These are phyloP conservation scores for Ochropleura leucogaster DNA, from an alignment of 2,888 invertebrate genomes.

Conservation along the genomic window DNA sequence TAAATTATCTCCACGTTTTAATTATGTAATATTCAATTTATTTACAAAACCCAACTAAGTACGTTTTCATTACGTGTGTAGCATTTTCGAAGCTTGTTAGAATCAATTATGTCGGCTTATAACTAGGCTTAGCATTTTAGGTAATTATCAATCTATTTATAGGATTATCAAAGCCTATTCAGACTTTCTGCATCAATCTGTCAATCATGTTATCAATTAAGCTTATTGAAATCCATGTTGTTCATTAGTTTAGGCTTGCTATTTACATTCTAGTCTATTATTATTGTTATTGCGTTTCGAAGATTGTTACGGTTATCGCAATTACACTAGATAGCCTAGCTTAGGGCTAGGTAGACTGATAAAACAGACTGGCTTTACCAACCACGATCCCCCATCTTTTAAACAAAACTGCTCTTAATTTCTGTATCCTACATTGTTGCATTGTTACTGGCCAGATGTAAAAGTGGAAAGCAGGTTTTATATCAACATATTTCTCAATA, in stretches of 20 bases:
- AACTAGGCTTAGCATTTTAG: too few species aligned
- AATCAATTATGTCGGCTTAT: neutral
- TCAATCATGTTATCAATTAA: neutral
- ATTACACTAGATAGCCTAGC: neutral
- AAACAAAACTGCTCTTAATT: neutral
- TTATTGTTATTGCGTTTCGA: neutral
- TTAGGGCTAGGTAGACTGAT: too few species aligned
- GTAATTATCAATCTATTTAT: too few species aligned
- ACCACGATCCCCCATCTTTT: neutral
- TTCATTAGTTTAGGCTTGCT: neutral
- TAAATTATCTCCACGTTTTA: constrained; percentile 5
- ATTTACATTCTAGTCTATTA: neutral
- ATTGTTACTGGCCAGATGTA: constrained; percentile 11
- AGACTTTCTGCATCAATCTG: neutral
- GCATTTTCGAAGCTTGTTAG: neutral
- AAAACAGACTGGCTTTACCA: too few species aligned
- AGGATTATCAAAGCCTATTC: too few species aligned
- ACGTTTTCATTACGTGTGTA: constrained; percentile 1
- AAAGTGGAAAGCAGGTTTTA: constrained; percentile 23
- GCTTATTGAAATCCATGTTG: neutral
- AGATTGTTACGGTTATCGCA: neutral
- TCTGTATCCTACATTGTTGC: neutral
- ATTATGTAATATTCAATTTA: neutral
- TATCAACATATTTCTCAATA: constrained; percentile 35
- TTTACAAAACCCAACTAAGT: neutral